phyloP scores from a whole-genome alignment of 2,888 invertebrate genomes.

The Parnassius mnemosyne region DNA sequence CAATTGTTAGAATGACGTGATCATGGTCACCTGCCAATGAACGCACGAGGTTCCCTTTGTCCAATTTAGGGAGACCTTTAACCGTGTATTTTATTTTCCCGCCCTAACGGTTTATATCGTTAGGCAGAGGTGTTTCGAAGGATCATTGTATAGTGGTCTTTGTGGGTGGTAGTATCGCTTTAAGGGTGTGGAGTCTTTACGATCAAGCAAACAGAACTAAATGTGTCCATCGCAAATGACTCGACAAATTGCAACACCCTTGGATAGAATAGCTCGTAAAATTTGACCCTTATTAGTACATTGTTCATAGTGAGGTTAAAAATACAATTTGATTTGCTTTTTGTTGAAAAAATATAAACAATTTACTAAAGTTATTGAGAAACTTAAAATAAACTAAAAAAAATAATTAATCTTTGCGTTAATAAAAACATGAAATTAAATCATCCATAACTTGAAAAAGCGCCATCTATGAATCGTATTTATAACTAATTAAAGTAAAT shows the following conservation, averaged over 20 bases:
- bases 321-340: slow-evolving; percentile 22
- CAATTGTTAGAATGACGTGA: slow-evolving; percentile 64
- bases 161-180: slow-evolving; percentile 41
- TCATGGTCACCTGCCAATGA: slow-evolving; percentile 63
- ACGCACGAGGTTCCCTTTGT: slow-evolving; percentile 42
- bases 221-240: slow-evolving; percentile 64
- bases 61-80: slow-evolving; percentile 48
- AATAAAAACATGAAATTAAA: background rate
- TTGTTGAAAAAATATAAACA: background rate
- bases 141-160: slow-evolving; percentile 46
- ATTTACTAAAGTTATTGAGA: background rate
- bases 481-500: background rate
- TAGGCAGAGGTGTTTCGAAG: slow-evolving; percentile 32
- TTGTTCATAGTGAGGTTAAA: slow-evolving; percentile 42
- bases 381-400: no score
- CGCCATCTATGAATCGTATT: no score
- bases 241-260: slow-evolving; percentile 69
- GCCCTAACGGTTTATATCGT: slow-evolving; percentile 16
- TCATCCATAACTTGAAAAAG: background rate
- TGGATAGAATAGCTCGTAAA: slow-evolving; percentile 56
- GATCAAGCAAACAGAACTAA: slow-evolving; percentile 70
- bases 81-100: slow-evolving; percentile 26
- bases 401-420: no score
- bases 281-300: slow-evolving; percentile 54
- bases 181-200: slow-evolving; percentile 70